These are phyloP conservation scores for Pterostichus niger DNA, from an alignment of 2,888 invertebrate genomes.

Conservation along the genomic window DNA sequence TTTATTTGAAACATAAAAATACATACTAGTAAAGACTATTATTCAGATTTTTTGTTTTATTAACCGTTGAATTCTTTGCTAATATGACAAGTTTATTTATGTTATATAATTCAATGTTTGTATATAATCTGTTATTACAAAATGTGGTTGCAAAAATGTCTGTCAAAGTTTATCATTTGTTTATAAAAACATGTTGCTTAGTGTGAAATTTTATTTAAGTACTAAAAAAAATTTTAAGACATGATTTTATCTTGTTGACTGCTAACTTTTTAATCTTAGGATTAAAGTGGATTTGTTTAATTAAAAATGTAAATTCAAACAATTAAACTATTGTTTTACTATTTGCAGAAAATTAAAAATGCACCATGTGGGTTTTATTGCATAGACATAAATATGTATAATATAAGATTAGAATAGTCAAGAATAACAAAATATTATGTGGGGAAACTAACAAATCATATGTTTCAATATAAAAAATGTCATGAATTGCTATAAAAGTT, in stretches of 20 bases:
- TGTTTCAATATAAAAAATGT: too few relatives aligned
- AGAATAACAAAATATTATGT: too few relatives aligned
- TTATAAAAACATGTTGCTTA: slow-evolving; percentile 1
- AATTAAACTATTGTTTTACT: too few relatives aligned
- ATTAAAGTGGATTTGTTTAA: too few relatives aligned
- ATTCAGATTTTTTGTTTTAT: neutral
- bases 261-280: neutral
- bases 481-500: too few relatives aligned
- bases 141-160: slow-evolving; percentile 10
- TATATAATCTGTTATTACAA: slow-evolving; percentile 1
- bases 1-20: neutral
- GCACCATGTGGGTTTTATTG: too few relatives aligned
- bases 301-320: too few relatives aligned
- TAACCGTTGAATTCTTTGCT: neutral
- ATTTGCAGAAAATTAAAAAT: too few relatives aligned
- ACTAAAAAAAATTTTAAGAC: slow-evolving; percentile 1
- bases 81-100: neutral
- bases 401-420: too few relatives aligned
- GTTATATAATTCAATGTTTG: slow-evolving; percentile 14
- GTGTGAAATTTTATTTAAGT: slow-evolving; percentile 10
- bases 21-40: neutral
- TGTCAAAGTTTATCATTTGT: slow-evolving; percentile 40
- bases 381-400: too few relatives aligned
- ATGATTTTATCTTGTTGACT: neutral
- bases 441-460: too few relatives aligned